Base-by-base conservation (phyloP, 2,888 invertebrate species). In the Agrochola macilenta region DNA sequence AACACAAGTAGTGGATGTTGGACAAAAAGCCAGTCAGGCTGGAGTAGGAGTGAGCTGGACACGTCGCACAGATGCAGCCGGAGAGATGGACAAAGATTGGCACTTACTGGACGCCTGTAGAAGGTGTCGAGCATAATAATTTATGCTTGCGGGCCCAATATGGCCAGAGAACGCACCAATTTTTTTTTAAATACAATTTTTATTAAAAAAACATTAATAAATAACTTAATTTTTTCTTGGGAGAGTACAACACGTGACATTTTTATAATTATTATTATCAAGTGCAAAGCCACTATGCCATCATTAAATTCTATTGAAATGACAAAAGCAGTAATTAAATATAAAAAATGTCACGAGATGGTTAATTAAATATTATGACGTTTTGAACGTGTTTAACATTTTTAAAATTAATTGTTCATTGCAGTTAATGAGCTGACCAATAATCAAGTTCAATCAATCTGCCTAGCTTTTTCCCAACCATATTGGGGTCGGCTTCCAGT, bases 271-370 rank as follows among this genome's bases (percentile, higher is more conserved):
- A 43, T 26, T 43, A 46, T 65, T 39, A 46, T 52, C 17, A 54
- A n/a, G 8, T 57, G 5, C 57, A 52, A 5, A 30, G 5, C 5
- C 14, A 20, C 5, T 8, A 5, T 12, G 20, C 14, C 58, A 54
- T 64, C 20, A 69, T 69, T 58, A 49, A 66, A 69, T 17, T 54
- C 12, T 58, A 69, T 64, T 54, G 7, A 76, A 69, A 54, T 80
- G n/a, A 82, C 60, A 82, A 60, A 39, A 54, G 5, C 54, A 64
- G 58, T 82, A 76, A 82, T 77, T 70, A 77, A 60, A 54, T 54
- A 5, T 65, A 64, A 46, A 77, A 82, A 60, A 60, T 20, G 8
- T 3, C 20, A 46, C n/a, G n/a, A n/a, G 0, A 54, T 5, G 20
- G 14, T 58, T 77, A 35, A 78, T 78, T 66, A 78, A 80, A 77